These are phyloP conservation scores for Orthosia cruda DNA, from an alignment of 2,888 invertebrate species.

Conservation along the genomic window DNA sequence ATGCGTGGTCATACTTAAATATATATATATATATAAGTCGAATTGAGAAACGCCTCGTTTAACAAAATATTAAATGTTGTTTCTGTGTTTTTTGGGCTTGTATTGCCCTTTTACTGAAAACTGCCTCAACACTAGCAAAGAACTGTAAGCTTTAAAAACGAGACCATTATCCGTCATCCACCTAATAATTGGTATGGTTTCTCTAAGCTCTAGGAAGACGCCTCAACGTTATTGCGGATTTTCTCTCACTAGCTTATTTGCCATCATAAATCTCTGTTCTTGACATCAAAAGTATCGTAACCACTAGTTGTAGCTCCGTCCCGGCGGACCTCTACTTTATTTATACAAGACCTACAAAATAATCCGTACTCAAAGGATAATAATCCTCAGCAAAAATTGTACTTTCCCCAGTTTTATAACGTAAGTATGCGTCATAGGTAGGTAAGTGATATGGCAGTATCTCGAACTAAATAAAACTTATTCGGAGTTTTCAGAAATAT, in stretches of 20 bases:
- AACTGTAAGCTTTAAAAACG: too few relatives aligned
- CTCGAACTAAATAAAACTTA: conserved; percentile 21
- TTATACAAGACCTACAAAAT: conserved; percentile 1
- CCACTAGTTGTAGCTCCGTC: neutral
- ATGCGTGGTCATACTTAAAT: too few relatives aligned
- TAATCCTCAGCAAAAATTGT: neutral
- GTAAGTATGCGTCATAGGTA: conserved; percentile 8
- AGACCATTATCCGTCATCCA: neutral
- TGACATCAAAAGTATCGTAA: conserved; percentile 15
- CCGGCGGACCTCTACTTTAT: neutral
- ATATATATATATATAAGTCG: too few relatives aligned
- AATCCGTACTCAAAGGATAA: too few relatives aligned
- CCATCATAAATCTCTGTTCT: conserved; percentile 5
- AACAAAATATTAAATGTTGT: too few relatives aligned
- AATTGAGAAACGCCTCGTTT: too few relatives aligned
- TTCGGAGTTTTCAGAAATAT: conserved; percentile 68
- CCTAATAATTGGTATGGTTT: neutral
- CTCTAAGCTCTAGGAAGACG: neutral
- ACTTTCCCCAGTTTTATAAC: neutral
- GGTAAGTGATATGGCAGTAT: conserved; percentile 28
- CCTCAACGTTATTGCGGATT: neutral
- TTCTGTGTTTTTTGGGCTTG: too few relatives aligned
- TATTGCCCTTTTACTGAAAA: too few relatives aligned
- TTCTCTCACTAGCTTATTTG: neutral
- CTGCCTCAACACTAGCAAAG: too few relatives aligned